Evolutionary conservation across 1,140 invertebrate species (phyloP), one percentile per base, ranked within the genome.

Genomic region (Eriosoma lanigerum): DNA sequence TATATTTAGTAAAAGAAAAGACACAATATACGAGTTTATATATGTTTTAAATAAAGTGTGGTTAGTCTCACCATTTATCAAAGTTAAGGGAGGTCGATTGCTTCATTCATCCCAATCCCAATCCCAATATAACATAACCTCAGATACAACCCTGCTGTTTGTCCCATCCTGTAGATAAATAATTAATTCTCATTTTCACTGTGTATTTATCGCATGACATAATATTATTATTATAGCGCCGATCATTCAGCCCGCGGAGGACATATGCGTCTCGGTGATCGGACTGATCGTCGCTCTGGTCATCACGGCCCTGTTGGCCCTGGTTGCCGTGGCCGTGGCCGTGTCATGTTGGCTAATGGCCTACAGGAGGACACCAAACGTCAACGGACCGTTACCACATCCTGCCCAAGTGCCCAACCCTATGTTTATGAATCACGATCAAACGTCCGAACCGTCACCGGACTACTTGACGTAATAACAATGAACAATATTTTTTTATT

Each of bases 261-360:
- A 96, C 84, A 95, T 97, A 83, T 97, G 96, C 85, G 93, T 97
- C 81, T 96, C 95, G 62, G 95, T 94, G 88, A 92, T 96, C 82
- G 94, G 95, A 64, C 92, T 97, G 84, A 94, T 96, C 81, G 94
- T 97, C 82, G 94, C 95, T 73, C 87, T 97, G 83, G 93, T 96
- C 81, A 93, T 97, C 83, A 97, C 95, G 76, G 94, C 95, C 24
- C 89, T 97, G 62, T 86, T 97, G 84, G 95, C 95, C 58, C 88
- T 97, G 64, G 95, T 97, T 29, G 95, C 95, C 50, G 94, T 97
- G 44, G 95, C 95, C 26, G 93, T 96, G 50, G 95, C 95, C 62
- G 95, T 97, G 29, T 96, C 94, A 54, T 97, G 95, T 86, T 97
- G 95, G 95, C 88, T 97, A 64, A 94, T 97, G 90, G 95, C 95